phyloP scores from a whole-genome alignment of 2,797 vertebrate species.

The Trachurus trachurus region DNA sequence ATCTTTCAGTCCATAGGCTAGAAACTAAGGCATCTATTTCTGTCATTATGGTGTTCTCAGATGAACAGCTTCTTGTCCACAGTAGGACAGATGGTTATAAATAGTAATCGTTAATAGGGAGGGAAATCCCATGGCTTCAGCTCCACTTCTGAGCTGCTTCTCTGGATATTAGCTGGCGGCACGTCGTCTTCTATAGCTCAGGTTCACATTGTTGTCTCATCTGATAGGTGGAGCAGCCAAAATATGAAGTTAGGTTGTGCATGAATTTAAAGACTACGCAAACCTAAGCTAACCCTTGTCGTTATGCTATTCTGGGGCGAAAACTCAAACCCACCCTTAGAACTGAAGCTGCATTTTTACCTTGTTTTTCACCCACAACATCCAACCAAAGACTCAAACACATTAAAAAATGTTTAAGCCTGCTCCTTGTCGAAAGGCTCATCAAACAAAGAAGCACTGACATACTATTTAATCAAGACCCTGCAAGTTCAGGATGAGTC shows the following conservation, averaged over 20 bases:
- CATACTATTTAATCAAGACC: not conserved
- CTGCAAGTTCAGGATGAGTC: not conserved
- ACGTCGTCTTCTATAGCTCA: conserved; percentile 23
- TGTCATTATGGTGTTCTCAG: conserved; percentile 38
- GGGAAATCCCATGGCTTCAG: conserved; percentile 74
- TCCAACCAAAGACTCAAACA: too few relatives aligned
- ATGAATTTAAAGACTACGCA: not conserved
- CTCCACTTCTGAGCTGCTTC: conserved; percentile 63
- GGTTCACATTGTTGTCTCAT: conserved; percentile 28
- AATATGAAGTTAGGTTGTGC: not conserved
- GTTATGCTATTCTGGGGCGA: not conserved
- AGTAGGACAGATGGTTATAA: conserved; percentile 65
- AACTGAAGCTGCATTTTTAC: not conserved
- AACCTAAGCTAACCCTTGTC: not conserved
- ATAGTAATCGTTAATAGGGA: conserved; percentile 75
- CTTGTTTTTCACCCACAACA: too few relatives aligned
- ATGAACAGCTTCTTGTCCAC: conserved; percentile 61
- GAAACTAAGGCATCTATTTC: conserved; percentile 45
- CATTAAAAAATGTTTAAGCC: too few relatives aligned
- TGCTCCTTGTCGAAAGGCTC: too few relatives aligned
- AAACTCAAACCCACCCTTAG: not conserved
- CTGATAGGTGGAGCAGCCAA: conserved; percentile 12
- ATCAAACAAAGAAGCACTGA: not conserved
- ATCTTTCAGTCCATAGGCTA: conserved; percentile 12
- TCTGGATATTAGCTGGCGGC: conserved; percentile 44